Evolutionary conservation across 2,888 invertebrate genomes (phyloP), one percentile per base, ranked within the genome.

Genomic region (Ypsolopha sequella): DNA sequence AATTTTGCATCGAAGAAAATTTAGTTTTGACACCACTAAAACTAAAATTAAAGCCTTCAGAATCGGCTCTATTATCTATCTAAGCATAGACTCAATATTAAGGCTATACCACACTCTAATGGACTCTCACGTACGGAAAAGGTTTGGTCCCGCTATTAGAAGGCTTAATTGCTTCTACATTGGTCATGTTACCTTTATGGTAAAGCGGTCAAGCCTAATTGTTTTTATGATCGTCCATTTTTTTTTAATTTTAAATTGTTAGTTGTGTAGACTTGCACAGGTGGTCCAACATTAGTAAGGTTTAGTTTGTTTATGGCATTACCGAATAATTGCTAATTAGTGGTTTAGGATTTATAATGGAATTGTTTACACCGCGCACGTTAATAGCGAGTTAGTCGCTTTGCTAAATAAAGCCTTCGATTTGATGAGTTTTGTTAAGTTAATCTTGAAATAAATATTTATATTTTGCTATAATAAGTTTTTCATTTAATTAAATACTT

Each of bases 221-320:
- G 81, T 80, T 80, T 85, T 84, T 80, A 85, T 79, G 82, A 70
- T 70, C 70, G 76, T 71, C 80, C 80, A 77, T 77, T 80, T 84
- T 80, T 84, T 81, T 79, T 69, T 65, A 71, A 60, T 55, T 60
- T 59, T 63, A 65, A 67, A 66, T 70, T 79, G 80, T 80, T 76
- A 72, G 72, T 76, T 75, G 68, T 76, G 73, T 73, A 60, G 65
- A 60, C 63, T 53, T 60, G 72, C 72, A 24, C 24, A 62, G 80
- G 84, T 81, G 81, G 84, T 78, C 84, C 70, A 63, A 70, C 70
- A 76, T 79, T 76, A 76, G 69, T 1, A 59, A 61, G 58, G 62
- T 60, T 63, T 59, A 58, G 65, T 65, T 70, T 66, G 72, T 70
- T 70, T 65, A 69, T 60, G 68, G 73, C 72, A 77, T 74, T 68